These are phyloP conservation scores for Ischnura elegans DNA, from an alignment of 2,888 invertebrate genomes.

Conservation along the genomic window DNA sequence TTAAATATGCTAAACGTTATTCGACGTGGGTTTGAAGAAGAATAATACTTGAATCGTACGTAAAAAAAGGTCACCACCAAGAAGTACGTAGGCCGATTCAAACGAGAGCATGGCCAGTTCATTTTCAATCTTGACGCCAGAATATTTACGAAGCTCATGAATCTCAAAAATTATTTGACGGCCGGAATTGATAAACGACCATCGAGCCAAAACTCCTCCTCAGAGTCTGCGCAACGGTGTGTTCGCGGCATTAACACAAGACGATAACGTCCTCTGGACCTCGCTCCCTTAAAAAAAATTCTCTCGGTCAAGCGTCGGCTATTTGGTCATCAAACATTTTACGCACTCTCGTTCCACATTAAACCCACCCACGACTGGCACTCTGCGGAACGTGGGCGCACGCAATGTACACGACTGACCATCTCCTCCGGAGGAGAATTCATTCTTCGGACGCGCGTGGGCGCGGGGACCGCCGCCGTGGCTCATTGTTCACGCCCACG, in stretches of 20 bases:
- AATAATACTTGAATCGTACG: not conserved
- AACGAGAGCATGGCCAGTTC: not conserved
- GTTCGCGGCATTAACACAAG: not conserved
- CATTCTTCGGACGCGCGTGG: not conserved
- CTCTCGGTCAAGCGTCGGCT: not conserved
- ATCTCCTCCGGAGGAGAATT: not conserved
- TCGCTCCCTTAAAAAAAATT: not conserved
- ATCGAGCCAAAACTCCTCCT: not conserved
- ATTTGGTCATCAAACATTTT: not conserved
- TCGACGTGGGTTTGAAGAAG: too few relatives aligned
- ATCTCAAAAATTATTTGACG: not conserved
- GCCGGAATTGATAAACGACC: not conserved
- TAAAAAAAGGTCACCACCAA: not conserved
- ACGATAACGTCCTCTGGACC: not conserved
- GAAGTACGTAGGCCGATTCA: not conserved
- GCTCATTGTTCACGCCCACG: constrained; percentile 34
- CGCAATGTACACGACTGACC: not conserved
- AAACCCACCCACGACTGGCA: constrained; percentile 29
- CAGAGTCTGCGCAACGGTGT: not conserved
- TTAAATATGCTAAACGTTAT: too few relatives aligned
- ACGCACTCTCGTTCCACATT: not conserved
- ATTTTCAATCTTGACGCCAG: not conserved
- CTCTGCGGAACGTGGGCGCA: constrained; percentile 20
- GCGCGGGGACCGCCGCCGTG: constrained; percentile 39
- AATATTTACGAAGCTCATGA: not conserved